Conservation (phyloP, 2,113 vertebrate genomes). For the Cheilinus undulatus region DNA sequence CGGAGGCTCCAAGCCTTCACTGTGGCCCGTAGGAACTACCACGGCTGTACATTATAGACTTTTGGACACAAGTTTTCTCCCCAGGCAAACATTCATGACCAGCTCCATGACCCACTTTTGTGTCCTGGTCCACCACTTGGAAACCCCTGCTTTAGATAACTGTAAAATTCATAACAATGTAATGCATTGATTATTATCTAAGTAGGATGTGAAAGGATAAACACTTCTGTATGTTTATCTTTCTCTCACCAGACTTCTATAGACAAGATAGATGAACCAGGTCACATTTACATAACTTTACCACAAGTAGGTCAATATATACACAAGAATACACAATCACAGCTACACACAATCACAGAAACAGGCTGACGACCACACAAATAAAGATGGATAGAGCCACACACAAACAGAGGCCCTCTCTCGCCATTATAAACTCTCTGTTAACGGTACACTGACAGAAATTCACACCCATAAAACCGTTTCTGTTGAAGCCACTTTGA, state of each 20-base stretch:
- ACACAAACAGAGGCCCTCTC: constrained; percentile 4
- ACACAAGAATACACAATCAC: constrained; percentile 14
- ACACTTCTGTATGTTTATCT: not conserved
- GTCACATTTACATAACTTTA: constrained; percentile 42
- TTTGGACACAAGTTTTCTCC: too few species aligned
- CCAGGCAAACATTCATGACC: too few species aligned
- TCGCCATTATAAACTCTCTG: not conserved
- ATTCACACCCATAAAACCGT: constrained; percentile 13
- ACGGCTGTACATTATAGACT: too few species aligned
- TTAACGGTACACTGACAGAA: constrained; percentile 3
- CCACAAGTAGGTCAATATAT: not conserved
- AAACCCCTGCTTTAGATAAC: too few species aligned
- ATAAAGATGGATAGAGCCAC: not conserved
- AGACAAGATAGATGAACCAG: constrained; percentile 22
- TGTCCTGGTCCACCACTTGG: too few species aligned
- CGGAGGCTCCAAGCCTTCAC: too few species aligned
- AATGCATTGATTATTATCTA: too few species aligned
- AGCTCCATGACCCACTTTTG: too few species aligned
- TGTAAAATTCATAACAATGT: too few species aligned
- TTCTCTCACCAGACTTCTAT: not conserved
- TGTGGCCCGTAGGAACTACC: too few species aligned
- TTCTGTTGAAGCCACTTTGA: constrained; percentile 8
- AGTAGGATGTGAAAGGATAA: not conserved
- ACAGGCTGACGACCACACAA: not conserved
- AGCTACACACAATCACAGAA: constrained; percentile 5